Conservation (phyloP, 2,113 vertebrate species). For the Nesospiza acunhae region DNA sequence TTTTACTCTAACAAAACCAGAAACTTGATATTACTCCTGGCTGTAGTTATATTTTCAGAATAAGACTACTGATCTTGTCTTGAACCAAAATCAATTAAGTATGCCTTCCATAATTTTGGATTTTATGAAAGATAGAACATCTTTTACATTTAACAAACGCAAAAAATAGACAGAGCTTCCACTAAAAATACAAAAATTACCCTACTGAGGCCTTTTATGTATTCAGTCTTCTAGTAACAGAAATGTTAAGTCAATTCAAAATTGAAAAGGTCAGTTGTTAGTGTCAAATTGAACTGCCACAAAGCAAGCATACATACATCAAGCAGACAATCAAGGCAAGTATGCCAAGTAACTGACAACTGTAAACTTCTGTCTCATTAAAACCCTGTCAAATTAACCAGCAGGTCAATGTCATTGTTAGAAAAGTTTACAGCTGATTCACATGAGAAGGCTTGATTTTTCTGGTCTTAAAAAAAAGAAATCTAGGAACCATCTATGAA, state of each 20-base stretch:
- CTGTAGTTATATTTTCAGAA: not conserved
- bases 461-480: not conserved
- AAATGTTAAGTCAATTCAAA: slow-evolving; percentile 53
- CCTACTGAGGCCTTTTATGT: not conserved
- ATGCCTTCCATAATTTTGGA: not conserved
- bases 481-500: not conserved
- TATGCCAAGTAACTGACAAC: slow-evolving; percentile 58
- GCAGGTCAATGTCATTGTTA: slow-evolving; percentile 18
- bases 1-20: not conserved
- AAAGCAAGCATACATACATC: slow-evolving; percentile 17
- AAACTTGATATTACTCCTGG: not conserved
- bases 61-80: not conserved
- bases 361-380: slow-evolving; percentile 45
- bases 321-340: slow-evolving; percentile 37
- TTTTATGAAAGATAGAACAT: not conserved
- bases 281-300: slow-evolving; percentile 40
- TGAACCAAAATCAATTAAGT: not conserved
- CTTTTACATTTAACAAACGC: not conserved
- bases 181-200: slow-evolving; percentile 35
- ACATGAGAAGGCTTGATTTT: not conserved
- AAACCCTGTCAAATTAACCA: slow-evolving; percentile 54
- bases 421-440: slow-evolving; percentile 8
- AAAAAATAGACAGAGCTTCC: not conserved
- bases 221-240: slow-evolving; percentile 25
- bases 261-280: slow-evolving; percentile 62